Conservation (phyloP, 2,113 vertebrate species). For the Sinosuthora webbiana region DNA sequence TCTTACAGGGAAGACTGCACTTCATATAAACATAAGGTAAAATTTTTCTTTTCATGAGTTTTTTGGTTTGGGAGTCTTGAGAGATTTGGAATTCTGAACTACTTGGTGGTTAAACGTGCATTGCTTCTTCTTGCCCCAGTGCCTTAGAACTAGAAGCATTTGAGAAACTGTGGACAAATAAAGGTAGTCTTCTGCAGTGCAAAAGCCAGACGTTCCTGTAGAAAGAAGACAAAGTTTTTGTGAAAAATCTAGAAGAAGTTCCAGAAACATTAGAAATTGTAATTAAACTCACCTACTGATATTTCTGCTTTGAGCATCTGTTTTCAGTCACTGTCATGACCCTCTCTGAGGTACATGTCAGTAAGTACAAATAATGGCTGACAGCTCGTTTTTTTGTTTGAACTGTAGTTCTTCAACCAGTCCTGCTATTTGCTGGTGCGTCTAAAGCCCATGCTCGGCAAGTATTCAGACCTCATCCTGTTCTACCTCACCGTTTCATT, state of each 20-base stretch:
- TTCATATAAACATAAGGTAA: slow-evolving; percentile 81
- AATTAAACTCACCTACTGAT: not conserved
- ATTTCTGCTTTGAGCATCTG: not conserved
- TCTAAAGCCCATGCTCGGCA: slow-evolving; percentile 84
- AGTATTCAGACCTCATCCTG: slow-evolving; percentile 84
- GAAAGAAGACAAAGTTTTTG: not conserved
- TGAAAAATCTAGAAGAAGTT: not conserved
- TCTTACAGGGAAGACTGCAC: slow-evolving; percentile 77
- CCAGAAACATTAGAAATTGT: not conserved
- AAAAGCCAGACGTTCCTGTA: not conserved
- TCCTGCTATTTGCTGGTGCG: slow-evolving; percentile 82
- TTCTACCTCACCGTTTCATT: slow-evolving; percentile 86
- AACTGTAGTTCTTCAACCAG: slow-evolving; percentile 75
- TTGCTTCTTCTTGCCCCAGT: not conserved
- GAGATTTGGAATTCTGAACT: not conserved
- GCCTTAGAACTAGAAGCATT: not conserved
- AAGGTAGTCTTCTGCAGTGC: not conserved
- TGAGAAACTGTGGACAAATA: not conserved
- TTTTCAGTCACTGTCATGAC: not conserved
- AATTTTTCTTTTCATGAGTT: not conserved
- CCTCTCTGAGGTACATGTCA: not conserved
- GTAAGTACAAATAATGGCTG: not conserved
- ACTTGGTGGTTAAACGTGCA: accelerated
- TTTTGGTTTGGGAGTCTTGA: not conserved
- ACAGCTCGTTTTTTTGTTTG: not conserved